A percentile compares a stretch with the other conserved stretches of the same genome.
Conservation (phyloP, 92 coral and sea anemone species). For the Parazoanthus swiftii region DNA sequence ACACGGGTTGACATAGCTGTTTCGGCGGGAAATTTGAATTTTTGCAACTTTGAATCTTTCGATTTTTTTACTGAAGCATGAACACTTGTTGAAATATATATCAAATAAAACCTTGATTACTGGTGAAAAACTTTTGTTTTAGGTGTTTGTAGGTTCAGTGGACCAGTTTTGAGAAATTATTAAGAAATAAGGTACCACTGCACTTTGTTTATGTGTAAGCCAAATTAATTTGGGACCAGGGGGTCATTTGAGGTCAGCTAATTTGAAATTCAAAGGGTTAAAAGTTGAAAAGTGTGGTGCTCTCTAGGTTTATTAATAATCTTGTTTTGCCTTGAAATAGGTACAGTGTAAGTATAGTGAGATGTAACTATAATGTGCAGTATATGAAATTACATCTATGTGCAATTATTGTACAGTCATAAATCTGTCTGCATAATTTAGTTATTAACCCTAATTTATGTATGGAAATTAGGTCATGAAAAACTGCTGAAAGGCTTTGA, state of each 20-base stretch:
- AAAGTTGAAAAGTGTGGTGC: background rate
- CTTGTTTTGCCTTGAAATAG: too few species aligned
- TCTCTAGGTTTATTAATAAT: too few species aligned
- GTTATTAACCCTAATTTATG: too few species aligned
- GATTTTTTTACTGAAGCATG: background rate
- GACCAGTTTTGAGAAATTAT: background rate
- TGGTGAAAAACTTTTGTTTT: slow-evolving; percentile 17
- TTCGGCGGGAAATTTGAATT: slow-evolving; percentile 17
- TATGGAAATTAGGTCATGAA: too few species aligned
- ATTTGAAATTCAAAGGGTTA: slow-evolving; percentile 22
- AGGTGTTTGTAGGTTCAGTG: slow-evolving; percentile 17
- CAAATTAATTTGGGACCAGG: slow-evolving; percentile 16
- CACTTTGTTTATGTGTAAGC: slow-evolving; percentile 10
- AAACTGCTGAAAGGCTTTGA: too few species aligned
- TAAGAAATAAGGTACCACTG: background rate
- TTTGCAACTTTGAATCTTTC: background rate
- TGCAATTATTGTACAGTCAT: too few species aligned
- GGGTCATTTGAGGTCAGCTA: slow-evolving; percentile 16
- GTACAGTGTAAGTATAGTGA: too few species aligned
- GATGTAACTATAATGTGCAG: too few species aligned
- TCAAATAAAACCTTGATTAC: slow-evolving; percentile 22
- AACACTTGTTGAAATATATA: slow-evolving; percentile 5
- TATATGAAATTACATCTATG: too few species aligned
- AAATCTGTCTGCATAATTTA: too few species aligned
- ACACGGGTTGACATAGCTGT: background rate